These are phyloP conservation scores for Patella vulgata DNA, from an alignment of 1,140 invertebrate genomes.

Conservation along the genomic window DNA sequence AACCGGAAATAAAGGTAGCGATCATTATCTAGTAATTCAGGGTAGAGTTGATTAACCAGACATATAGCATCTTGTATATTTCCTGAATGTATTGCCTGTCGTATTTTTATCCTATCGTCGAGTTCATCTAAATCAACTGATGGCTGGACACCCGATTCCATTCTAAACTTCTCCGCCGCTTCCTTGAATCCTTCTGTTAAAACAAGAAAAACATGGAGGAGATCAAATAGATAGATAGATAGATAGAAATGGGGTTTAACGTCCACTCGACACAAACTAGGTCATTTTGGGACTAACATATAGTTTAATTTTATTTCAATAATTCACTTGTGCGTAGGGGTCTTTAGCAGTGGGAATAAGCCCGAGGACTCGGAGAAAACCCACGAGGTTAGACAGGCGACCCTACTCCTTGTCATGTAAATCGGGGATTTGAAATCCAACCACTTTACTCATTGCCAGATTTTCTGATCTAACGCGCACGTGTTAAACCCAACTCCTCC, in stretches of 20 bases:
- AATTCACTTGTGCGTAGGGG: too few relatives aligned
- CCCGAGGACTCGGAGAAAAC: too few relatives aligned
- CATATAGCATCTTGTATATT: slow-evolving; percentile 92
- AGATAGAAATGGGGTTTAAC: too few relatives aligned
- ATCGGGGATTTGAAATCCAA: background rate
- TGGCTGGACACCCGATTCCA: slow-evolving; percentile 90
- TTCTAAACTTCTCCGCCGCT: slow-evolving; percentile 95
- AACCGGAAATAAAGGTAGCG: slow-evolving; percentile 95
- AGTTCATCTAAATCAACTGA: slow-evolving; percentile 87
- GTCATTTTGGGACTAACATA: too few relatives aligned
- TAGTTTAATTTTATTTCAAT: too few relatives aligned
- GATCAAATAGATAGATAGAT: too few relatives aligned
- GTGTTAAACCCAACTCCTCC: too few relatives aligned
- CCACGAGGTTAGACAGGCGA: too few relatives aligned
- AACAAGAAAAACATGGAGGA: slow-evolving; percentile 10
- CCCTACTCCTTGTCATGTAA: slow-evolving; percentile 1
- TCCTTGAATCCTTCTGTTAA: slow-evolving; percentile 95
- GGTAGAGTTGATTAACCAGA: slow-evolving; percentile 93
- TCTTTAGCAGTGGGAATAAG: too few relatives aligned
- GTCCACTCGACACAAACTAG: too few relatives aligned
- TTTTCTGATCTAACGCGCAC: too few relatives aligned
- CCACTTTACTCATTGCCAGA: background rate
- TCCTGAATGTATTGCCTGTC: slow-evolving; percentile 93
- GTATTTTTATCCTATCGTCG: slow-evolving; percentile 92
- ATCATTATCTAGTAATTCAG: slow-evolving; percentile 94